Percentiles rank a stretch among this genome's conserved stretches.
phyloP scores from a whole-genome alignment of 1,140 invertebrate species.

The Linepithema humile region DNA sequence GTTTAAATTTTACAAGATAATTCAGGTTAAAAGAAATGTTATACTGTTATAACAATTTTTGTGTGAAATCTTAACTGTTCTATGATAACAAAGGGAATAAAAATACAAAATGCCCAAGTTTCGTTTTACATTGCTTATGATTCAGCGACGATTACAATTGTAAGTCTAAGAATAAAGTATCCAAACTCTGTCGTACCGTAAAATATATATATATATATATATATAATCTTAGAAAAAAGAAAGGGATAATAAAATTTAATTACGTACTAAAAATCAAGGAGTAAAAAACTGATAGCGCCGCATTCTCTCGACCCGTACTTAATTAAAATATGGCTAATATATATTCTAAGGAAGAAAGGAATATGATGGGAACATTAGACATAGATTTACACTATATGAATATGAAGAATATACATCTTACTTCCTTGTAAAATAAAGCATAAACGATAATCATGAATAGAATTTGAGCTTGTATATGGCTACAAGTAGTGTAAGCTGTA shows the following conservation, averaged over 20 bases:
- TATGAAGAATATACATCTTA: slow-evolving; percentile 72
- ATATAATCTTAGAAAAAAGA: neutral
- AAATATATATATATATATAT: no score
- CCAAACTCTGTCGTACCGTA: neutral
- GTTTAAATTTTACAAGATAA: neutral
- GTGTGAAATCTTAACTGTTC: neutral
- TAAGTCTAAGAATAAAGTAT: slow-evolving; percentile 30
- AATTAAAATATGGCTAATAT: slow-evolving; percentile 18
- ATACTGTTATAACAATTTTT: neutral
- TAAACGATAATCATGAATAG: slow-evolving; percentile 54
- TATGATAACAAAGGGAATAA: neutral
- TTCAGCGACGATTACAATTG: slow-evolving; percentile 2
- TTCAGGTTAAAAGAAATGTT: neutral
- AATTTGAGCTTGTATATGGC: slow-evolving; percentile 62
- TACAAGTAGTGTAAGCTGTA: slow-evolving; percentile 56
- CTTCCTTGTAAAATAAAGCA: slow-evolving; percentile 59
- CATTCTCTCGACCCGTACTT: slow-evolving; percentile 26
- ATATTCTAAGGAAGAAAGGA: slow-evolving; percentile 37
- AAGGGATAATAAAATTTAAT: slow-evolving; percentile 28
- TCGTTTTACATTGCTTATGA: slow-evolving; percentile 35
- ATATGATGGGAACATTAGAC: slow-evolving; percentile 47
- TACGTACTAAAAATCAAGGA: slow-evolving; percentile 23
- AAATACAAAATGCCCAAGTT: slow-evolving; percentile 28
- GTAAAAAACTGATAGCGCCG: slow-evolving; percentile 42
- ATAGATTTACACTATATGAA: slow-evolving; percentile 69